Base-by-base conservation (phyloP, 2,113 vertebrate species). In the Seriola rivoliana region DNA sequence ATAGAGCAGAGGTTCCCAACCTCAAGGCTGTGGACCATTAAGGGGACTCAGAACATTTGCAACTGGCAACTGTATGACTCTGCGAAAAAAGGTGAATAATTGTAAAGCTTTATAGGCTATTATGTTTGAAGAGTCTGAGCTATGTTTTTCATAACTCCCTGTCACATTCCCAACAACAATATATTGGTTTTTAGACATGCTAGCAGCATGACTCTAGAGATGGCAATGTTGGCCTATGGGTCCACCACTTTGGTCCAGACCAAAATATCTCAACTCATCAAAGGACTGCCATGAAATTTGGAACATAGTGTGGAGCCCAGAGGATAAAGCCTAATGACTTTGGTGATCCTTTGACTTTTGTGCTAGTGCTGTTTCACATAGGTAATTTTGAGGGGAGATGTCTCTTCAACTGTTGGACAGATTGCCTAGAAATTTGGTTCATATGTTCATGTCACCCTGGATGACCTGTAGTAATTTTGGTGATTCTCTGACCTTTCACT, bases 1-100 rank as follows among this genome's bases (percentile, higher is more conserved):
- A 48, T 54, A 71, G 72, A 77, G 50, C 73, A 77, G 83, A 76
- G 69, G 69, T 82, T 85, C 75, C 74, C 42, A 80, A 74, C 50
- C 70, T 14, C 13, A 34, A 29, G 71, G 10, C 25, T 44, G 25
- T 58, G 29, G 62, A 73, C 36, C n/a, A 19, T 71, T 25, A 75
- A 25, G 0, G 6, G 10, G 34, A 32, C 19, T 69, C 17, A 1
- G 13, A 70, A 67, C 34, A 48, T 71, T 54, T 81, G 13, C n/a
- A 65, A 69, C 32, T 13, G 1, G 4, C 13, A 52, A 64, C 21
- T 4, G 14, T 54, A 3, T n/a, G 19, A 62, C 29, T 29, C 19
- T 23, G 48, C 44, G 14, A 17, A 17, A 48, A 48, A 17, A 52
- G 5, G 5, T 8, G 5, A n/a, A 10, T n/a, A n/a, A 23, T 54